A percentile compares a stretch with the other conserved stretches of the same genome.
phyloP scores from a whole-genome alignment of 2,888 invertebrate genomes.

The Drosophila paracracens region DNA sequence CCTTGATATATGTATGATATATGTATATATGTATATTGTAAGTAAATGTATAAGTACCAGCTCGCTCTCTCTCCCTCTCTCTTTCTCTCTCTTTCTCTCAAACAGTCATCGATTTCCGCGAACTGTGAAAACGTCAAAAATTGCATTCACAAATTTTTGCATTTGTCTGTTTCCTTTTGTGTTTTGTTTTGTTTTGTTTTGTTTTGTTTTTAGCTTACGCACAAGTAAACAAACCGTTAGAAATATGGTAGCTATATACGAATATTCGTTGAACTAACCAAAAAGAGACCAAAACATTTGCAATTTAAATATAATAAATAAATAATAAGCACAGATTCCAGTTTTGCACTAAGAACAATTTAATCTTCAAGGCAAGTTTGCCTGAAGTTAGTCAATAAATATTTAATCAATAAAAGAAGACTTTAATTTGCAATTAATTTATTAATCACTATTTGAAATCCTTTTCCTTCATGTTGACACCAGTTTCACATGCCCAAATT shows the following conservation, averaged over 20 bases:
- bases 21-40: background rate
- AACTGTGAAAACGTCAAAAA: constrained; percentile 38
- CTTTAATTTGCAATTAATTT: background rate
- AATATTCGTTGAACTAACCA: constrained; percentile 11
- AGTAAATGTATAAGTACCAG: no score
- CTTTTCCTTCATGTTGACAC: background rate
- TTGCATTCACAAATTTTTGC: constrained; percentile 41
- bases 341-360: background rate
- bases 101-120: constrained; percentile 45
- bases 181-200: background rate
- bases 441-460: background rate
- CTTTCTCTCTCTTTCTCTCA: background rate
- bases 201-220: constrained; percentile 20
- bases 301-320: background rate
- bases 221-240: constrained; percentile 9
- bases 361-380: background rate
- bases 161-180: background rate
- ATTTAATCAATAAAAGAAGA: background rate
- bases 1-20: background rate
- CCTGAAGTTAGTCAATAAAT: background rate
- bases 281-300: background rate
- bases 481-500: background rate
- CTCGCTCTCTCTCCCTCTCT: no score
- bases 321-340: no score
- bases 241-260: background rate